phyloP scores from a whole-genome alignment of 2,888 invertebrate species.

The Drosophila monieri region DNA sequence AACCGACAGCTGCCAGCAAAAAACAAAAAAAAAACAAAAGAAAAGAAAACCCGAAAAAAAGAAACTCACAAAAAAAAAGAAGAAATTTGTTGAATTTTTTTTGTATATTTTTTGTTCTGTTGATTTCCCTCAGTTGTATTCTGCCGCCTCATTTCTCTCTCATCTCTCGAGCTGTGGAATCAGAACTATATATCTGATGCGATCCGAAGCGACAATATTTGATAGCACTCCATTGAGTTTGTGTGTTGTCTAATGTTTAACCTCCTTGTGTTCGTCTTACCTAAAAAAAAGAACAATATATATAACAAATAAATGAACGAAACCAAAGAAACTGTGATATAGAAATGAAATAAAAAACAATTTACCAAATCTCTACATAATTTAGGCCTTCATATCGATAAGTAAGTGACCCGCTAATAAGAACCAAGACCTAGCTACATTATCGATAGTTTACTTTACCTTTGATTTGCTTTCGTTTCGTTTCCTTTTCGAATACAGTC shows the following conservation, averaged over 20 bases:
- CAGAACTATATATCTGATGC: conserved; percentile 37
- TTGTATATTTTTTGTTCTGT: conserved; percentile 14
- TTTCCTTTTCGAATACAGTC: conserved; percentile 27
- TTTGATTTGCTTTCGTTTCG: conserved; percentile 77
- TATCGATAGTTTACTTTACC: conserved; percentile 54
- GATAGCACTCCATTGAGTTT: conserved; percentile 85
- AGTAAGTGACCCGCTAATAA: conserved; percentile 26
- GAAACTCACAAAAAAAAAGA: conserved; percentile 29
- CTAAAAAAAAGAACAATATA: conserved; percentile 80
- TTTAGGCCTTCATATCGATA: conserved; percentile 26
- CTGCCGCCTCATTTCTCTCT: conserved; percentile 49
- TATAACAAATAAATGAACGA: conserved; percentile 39
- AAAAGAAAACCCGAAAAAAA: conserved; percentile 32
- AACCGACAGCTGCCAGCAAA: conserved; percentile 47
- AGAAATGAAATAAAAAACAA: conserved; percentile 29
- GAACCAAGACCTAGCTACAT: conserved; percentile 40
- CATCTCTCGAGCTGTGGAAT: conserved; percentile 53
- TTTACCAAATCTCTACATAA: conserved; percentile 8
- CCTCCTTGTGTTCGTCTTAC: conserved; percentile 95
- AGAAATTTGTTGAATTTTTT: conserved; percentile 7
- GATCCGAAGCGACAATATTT: conserved; percentile 81
- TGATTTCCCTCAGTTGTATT: conserved; percentile 35
- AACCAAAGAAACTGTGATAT: conserved; percentile 52
- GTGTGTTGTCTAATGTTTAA: conserved; percentile 96
- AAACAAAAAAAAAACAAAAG: conserved; percentile 16